phyloP scores from a whole-genome alignment of 1,140 invertebrate genomes.

The Zaprionus taronus region DNA sequence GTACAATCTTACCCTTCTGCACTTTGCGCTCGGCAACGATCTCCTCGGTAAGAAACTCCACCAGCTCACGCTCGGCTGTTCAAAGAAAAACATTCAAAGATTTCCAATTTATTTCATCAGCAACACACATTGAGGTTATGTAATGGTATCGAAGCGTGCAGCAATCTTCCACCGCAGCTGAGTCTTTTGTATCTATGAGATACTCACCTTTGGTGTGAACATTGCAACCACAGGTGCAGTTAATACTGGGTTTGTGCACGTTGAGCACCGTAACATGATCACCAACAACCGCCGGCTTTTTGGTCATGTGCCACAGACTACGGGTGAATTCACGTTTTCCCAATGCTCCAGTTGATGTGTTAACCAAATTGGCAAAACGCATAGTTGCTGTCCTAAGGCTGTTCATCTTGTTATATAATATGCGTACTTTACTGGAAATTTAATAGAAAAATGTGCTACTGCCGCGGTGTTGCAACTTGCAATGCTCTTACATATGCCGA shows the following conservation, averaged over 20 bases:
- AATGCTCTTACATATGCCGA: slow-evolving; percentile 23
- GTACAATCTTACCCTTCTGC: slow-evolving; percentile 90
- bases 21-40: slow-evolving; percentile 94
- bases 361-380: slow-evolving; percentile 85
- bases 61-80: slow-evolving; percentile 92
- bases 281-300: slow-evolving; percentile 66
- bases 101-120: slow-evolving; percentile 34
- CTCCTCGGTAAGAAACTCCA: slow-evolving; percentile 94
- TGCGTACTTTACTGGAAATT: slow-evolving; percentile 26
- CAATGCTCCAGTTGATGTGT: slow-evolving; percentile 83
- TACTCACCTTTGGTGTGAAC: slow-evolving; percentile 89
- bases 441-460: slow-evolving; percentile 55
- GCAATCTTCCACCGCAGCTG: neutral
- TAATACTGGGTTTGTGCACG: slow-evolving; percentile 84
- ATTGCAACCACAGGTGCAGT: slow-evolving; percentile 88
- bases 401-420: slow-evolving; percentile 87
- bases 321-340: slow-evolving; percentile 88
- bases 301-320: slow-evolving; percentile 89
- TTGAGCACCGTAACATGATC: slow-evolving; percentile 69
- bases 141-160: slow-evolving; percentile 30
- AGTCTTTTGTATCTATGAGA: neutral
- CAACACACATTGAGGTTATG: slow-evolving; percentile 73
- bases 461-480: slow-evolving; percentile 46
- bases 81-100: neutral
- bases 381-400: slow-evolving; percentile 87